Base-by-base conservation (phyloP, 2,888 invertebrate species). In the Oxytorus armatus region DNA sequence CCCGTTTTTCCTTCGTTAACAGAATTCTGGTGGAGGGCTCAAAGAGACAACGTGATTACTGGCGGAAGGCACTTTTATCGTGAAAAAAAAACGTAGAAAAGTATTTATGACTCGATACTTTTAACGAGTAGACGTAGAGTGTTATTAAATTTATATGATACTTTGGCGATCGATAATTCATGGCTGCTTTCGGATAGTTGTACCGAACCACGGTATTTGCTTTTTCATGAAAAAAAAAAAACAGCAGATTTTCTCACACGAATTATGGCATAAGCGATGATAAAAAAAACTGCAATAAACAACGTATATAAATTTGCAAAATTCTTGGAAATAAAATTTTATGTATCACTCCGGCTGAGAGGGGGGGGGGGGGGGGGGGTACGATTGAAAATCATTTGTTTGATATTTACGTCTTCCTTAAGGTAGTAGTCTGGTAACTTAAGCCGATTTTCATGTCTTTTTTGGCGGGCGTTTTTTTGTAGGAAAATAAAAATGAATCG, bases 121-220 rank as follows among this genome's bases (percentile, higher is more conserved):
- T 68, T 63, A 61, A 68, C 47, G 42, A 78, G 61, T 14, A 11
- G 23, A 33, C 57, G 51, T 70, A 25, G 16, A 59, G 44, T 33
- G 53, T 53, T 68, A 73, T 68, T n/a, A 66, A 25, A 49, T 73
- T 53, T 59, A 16, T 53, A 44, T 23, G 39, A 21, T 25, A 63
- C 33, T 21, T 53, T 61, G 33, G 33, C 44, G 68, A 29, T 73
- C 10, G 44, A 73, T 73, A 61, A 53, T 73, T 68, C 59, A 39
- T 5, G 18, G 29, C 16, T 25, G 5, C 18, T 18, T 29, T 53
- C 55, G 14, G 2, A 7, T 42, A 47, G 11, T 51, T 42, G 33
- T 21, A 23, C 10, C 11, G 18, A 8, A 39, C 7, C 16, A 25
- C 14, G 39, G n/a, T 39, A 39, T 44, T 33, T 49, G n/a, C 3